A percentile compares a stretch with the other conserved stretches of the same genome.
These are phyloP conservation scores for Philaethria dido DNA, from an alignment of 2,888 invertebrate species.

Conservation along the genomic window DNA sequence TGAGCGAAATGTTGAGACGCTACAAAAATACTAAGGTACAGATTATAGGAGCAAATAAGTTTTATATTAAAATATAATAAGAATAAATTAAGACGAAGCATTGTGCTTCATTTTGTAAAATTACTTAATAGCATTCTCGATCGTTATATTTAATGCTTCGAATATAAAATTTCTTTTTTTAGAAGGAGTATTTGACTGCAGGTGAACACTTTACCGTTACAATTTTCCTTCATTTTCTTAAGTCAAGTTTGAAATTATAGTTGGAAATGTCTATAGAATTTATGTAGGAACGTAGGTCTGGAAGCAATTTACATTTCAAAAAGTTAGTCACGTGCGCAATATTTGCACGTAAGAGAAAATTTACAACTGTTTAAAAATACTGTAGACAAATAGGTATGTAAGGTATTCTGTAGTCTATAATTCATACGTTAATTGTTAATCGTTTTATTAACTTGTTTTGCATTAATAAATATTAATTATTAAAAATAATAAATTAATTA, in stretches of 20 bases:
- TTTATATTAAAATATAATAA: background rate
- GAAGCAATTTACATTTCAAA: background rate
- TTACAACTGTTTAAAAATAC: background rate
- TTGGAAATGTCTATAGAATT: conserved; percentile 3
- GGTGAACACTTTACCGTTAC: background rate
- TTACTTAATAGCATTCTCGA: background rate
- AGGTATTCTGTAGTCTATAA: no score
- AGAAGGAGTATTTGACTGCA: background rate
- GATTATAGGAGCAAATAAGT: background rate
- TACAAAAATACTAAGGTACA: background rate
- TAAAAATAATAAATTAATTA: no score
- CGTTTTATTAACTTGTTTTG: no score
- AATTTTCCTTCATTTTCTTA: background rate
- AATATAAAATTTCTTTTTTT: background rate
- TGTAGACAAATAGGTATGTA: no score
- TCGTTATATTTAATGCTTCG: background rate
- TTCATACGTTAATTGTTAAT: no score
- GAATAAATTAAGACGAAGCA: background rate
- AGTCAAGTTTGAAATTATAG: conserved; percentile 3
- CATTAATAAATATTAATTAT: no score
- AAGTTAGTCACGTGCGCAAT: background rate
- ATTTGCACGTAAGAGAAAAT: background rate
- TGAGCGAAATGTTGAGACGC: background rate
- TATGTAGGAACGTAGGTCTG: background rate
- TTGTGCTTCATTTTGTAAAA: background rate